Evolutionary conservation across 2,113 vertebrate species (phyloP), one percentile per base, ranked within the genome.

Genomic region (Chlamydotis undulata): DNA sequence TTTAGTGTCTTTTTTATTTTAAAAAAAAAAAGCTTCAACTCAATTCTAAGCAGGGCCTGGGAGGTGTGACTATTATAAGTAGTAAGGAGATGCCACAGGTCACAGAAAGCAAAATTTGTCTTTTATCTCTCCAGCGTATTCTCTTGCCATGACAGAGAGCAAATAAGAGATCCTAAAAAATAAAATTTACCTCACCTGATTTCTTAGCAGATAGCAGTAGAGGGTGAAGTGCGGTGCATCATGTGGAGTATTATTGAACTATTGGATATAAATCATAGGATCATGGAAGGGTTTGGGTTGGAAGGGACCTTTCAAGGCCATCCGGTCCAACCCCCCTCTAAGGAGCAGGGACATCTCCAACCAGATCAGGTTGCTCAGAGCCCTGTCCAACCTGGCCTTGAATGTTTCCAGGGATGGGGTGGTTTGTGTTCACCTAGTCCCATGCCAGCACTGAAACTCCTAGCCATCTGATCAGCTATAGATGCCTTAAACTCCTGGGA

Each of bases 241-340:
- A 28, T 63, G 37, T 93, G 71, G 92, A 96, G 81, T 81, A 73
- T 93, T 94, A 74, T 83, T 91, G 94, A 94, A 89, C 33, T 77
- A 28, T 67, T 94, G 83, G 50, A 41, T 92, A 71, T 70, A 90
- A 95, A 91, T 45, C 41, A 43, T 43, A 16, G 15, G 15, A 43
- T 43, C 41, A 43, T 43, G 41, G 41, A 43, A 43, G 41, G 14
- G 41, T 43, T 43, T 43, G 41, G 41, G 41, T 43, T 15, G 15
- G 41, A 43, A 43, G 41, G 41, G 41, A 43, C 41, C 41, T 15
- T 43, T 43, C 41, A 43, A 43, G 41, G 14, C 41, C 41, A 43
- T 6, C 41, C 15, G 15, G 41, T 43, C 41, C 41, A 43, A 43
- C 41, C 14, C 41, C 41, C 15, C 14, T 43, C 14, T 14, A 43